Evolutionary conservation across 2,797 vertebrate species (phyloP), one percentile per base, ranked within the genome.

Genomic region (Poeciliopsis paucimaculata): DNA sequence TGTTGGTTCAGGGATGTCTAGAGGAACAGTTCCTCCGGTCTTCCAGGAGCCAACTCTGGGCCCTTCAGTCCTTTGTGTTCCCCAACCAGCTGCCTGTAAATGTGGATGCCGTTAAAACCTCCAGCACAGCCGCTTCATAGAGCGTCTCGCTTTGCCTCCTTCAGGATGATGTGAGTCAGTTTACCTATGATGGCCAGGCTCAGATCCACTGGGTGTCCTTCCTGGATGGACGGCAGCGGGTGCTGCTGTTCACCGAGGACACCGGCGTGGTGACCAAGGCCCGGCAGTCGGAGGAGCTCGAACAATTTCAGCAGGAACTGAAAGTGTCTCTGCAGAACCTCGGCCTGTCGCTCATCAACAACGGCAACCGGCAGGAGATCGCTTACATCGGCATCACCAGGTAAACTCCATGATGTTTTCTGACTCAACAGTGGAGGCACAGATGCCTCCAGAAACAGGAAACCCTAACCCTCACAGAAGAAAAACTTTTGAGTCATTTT

Each of bases 191-290:
- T 72, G 91, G 91, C 71, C 93, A 97, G 51, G 96, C 92, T 72
- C 97, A 98, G 34, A 94, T 99, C 10, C 97, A 99, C 84, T 99
- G 98, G 98, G 97, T 98, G 0, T 98, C 97, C 6, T 99, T 99
- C 90, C 93, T 99, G 73, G 97, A 99, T 0, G 98, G 98, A 0
- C 97, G 98, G 0, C 98, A 99, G 83, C 96, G 98, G 3, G 96
- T 99, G 66, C 89, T 99, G 51, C 95, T 99, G 53, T 99, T 99
- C 88, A 99, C 98, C 0, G 98, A 99, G 76, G 98, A 99, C 3
- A 96, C 98, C 0, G 97, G 95, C 0, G 93, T 98, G 73, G 96
- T 99, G 76, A 96, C 96, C 3, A 98, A 98, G 92, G 98, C 98
- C 1, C 94, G 97, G 1, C 97, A 99, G 88, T 98, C 98, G 0